Base-by-base conservation (phyloP, 2,797 vertebrate species). In the Lycodopsis pacificus region DNA sequence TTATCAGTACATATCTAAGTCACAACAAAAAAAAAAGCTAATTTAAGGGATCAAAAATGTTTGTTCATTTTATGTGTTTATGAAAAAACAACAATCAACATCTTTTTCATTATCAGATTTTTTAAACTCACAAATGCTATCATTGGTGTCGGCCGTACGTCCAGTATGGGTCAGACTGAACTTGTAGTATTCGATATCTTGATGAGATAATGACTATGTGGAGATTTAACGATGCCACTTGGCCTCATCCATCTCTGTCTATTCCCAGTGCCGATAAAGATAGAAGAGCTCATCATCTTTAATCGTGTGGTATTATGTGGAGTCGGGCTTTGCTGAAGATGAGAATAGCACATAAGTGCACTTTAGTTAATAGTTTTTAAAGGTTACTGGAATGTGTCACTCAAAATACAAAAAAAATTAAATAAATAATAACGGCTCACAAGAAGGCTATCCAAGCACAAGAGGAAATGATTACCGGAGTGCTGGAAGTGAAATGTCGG, bases 321-420 rank as follows among this genome's bases (percentile, higher is more conserved):
- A 74, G 69, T 62, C 74, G 54, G 40, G 51, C 63, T 81, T 76
- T 59, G 49, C 70, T 51, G 8, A 25, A 80, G 68, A 64, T 69
- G 74, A 74, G 68, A 79, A 79, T 77, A 76, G 67, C 81, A 66
- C 71, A 38, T 20, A 67, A 74, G 72, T 82, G 72, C 77, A 77
- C 74, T 90, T 80, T 78, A 79, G 81, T 79, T 87, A 79, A 84
- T 86, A 79, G 67, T 75, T 84, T 65, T 65, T 80, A 85, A 66
- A 57, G 40, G 32, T 77, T 61, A 71, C 44, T 77, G 57, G 64
- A 77, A 76, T 67, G n/a, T 83, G 53, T 75, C 32, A 4, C 38
- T 82, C 7, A 20, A 74, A 75, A 42, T 46, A 27, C 14, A 57
- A 14, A n/a, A 72, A 56, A 46, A 68, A 65, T 59, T 19, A 27